Evolutionary conservation across 2,113 vertebrate species (phyloP).

Genomic region (Neoarius graeffei): DNA sequence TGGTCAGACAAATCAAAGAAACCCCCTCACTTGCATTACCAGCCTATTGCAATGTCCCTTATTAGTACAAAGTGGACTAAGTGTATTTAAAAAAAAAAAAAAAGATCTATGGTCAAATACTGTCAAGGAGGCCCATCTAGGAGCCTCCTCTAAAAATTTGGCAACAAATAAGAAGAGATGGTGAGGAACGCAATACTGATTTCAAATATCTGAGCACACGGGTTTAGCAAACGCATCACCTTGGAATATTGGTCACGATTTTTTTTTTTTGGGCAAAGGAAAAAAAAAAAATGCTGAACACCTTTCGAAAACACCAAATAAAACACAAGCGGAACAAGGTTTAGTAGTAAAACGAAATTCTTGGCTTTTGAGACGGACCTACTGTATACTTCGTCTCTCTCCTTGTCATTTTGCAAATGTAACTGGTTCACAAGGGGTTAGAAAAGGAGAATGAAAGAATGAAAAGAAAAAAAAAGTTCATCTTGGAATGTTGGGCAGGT

Average conservation of each 20-base stretch:
- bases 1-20: constrained; percentile 25
- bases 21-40: constrained; percentile 35
- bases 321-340: constrained; percentile 54
- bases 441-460: constrained; percentile 56
- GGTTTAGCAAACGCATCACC: constrained; percentile 47
- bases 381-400: constrained; percentile 63
- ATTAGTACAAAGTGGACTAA: constrained; percentile 47
- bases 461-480: constrained; percentile 71
- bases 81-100: not conserved
- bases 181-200: constrained; percentile 59
- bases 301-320: constrained; percentile 65
- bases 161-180: constrained; percentile 56
- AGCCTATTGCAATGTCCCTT: constrained; percentile 51
- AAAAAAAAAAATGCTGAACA: constrained; percentile 59
- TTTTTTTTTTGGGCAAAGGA: constrained; percentile 44
- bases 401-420: constrained; percentile 61
- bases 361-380: constrained; percentile 7
- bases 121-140: constrained; percentile 56
- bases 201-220: constrained; percentile 49
- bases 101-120: constrained; percentile 59
- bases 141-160: constrained; percentile 61
- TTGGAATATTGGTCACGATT: constrained; percentile 56
- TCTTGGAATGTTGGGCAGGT: constrained; percentile 80
- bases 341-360: constrained; percentile 67
- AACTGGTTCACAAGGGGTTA: constrained; percentile 68